Percentiles rank a stretch among this genome's conserved stretches.
Evolutionary conservation across 2,797 vertebrate species (phyloP).

Genomic region (Fratercula arctica): DNA sequence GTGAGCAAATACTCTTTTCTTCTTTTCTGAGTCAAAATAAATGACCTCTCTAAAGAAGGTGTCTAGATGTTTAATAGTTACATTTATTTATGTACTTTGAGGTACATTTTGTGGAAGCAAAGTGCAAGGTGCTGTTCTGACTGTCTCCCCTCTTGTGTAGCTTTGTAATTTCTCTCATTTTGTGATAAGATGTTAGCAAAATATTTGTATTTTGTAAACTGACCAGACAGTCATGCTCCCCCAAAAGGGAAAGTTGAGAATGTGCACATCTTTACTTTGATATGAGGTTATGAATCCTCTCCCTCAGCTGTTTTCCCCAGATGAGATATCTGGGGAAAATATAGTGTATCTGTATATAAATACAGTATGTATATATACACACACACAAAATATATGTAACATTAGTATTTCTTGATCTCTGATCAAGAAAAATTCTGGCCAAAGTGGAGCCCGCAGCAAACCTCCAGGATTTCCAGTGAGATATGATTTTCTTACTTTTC

Average conservation of each 20-base stretch:
- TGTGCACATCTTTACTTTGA: background rate
- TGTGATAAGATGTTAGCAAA: background rate
- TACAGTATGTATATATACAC: fast-evolving
- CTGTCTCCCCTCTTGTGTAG: background rate
- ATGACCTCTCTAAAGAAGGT: background rate
- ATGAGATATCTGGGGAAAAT: background rate
- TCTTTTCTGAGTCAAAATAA: background rate
- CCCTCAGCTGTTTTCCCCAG: fast-evolving
- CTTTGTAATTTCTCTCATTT: background rate
- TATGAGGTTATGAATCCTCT: background rate
- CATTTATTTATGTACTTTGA: background rate
- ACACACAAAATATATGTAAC: background rate
- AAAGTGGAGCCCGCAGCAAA: background rate
- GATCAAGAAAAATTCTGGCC: background rate
- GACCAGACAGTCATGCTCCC: fast-evolving
- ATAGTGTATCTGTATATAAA: background rate
- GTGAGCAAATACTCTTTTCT: background rate
- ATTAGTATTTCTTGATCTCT: background rate
- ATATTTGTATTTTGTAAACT: background rate
- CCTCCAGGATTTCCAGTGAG: background rate
- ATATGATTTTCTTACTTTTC: background rate
- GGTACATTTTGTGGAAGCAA: background rate
- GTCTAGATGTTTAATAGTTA: background rate
- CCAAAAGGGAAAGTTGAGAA: background rate
- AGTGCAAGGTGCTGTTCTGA: background rate